Base-by-base conservation (phyloP, 2,888 invertebrate species). In the Sinohyriopsis cumingii region DNA sequence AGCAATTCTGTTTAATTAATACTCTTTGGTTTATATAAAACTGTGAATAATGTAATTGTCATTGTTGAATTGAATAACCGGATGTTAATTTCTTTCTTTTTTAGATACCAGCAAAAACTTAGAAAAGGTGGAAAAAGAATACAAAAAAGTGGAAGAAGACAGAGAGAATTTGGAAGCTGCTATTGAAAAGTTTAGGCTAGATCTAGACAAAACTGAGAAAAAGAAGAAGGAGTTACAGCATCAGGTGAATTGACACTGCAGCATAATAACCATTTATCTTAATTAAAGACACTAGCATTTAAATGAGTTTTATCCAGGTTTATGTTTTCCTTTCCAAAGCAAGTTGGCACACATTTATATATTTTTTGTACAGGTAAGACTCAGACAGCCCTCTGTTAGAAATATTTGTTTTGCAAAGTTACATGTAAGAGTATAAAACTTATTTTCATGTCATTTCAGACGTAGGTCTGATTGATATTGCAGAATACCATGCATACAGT, bases 141-240 rank as follows among this genome's bases (percentile, higher is more conserved):
- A 85, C 67, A 82, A 84, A 63, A 80, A 81, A 33, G 73, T 78
- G 12, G 84, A 85, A 63, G 83, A 82, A 55, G 86, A 86, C 67
- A 78, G 83, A 55, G 86, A 87, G 15, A 81, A 84, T 22, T 77
- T 87, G 64, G 88, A 88, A 68, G 75, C 75, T 55, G 83, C 84
- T 25, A 79, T 87, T 25, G 88, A 89, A 66, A 84, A 84, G 65
- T 73, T 88, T 20, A 72, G 86, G 19, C 72, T 72, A 33, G 82
- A 84, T 53, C 79, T 88, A 55, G 73, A 74, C 18, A 78, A 79
- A 57, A 77, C 83, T 53, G 88, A 88, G 63, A 73, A 80, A 53
- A 69, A 76, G 18, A 85, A 84, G 60, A 86, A 87, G 71, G 79
- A 87, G 65, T 72, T 86, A 7, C 82, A 83, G 53, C 86, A 87